Conservation (phyloP, 2,113 vertebrate genomes). For the Thunnus thynnus region DNA sequence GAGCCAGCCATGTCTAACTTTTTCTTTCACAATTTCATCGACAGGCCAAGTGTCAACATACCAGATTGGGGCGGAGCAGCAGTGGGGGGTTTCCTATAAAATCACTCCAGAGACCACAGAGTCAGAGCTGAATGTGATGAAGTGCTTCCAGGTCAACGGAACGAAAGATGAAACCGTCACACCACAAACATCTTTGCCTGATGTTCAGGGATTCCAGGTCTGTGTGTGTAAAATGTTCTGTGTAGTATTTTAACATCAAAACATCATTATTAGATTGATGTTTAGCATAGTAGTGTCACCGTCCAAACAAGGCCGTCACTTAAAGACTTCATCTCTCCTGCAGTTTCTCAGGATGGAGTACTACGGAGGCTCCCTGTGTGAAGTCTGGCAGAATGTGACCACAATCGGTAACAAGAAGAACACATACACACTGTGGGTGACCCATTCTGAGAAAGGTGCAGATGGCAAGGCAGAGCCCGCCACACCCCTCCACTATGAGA, state of each 20-base stretch:
- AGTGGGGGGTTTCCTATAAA: slow-evolving; percentile 83
- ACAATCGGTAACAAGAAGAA: slow-evolving; percentile 83
- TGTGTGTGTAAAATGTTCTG: neutral
- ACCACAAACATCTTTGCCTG: slow-evolving; percentile 80
- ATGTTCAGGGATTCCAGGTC: slow-evolving; percentile 84
- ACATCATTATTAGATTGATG: neutral
- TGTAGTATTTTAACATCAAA: neutral
- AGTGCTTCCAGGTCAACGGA: slow-evolving; percentile 88
- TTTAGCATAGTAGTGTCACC: neutral
- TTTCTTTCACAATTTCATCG: neutral
- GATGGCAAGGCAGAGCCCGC: slow-evolving; percentile 49
- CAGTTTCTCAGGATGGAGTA: slow-evolving; percentile 83
- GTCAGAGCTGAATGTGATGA: slow-evolving; percentile 83
- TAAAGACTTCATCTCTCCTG: neutral
- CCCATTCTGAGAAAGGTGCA: slow-evolving; percentile 67
- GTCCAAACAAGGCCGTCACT: neutral
- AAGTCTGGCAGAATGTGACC: slow-evolving; percentile 87
- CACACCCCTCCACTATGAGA: slow-evolving; percentile 85
- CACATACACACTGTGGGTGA: slow-evolving; percentile 87
- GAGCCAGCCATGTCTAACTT: neutral
- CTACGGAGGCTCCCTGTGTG: slow-evolving; percentile 81
- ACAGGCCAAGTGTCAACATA: slow-evolving; percentile 87
- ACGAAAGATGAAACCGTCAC: slow-evolving; percentile 80
- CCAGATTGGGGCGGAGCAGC: slow-evolving; percentile 79
- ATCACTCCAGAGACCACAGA: slow-evolving; percentile 86